A percentile compares a stretch with the other conserved stretches of the same genome.
These are phyloP conservation scores for Indicator maculatus DNA, from an alignment of 2,113 vertebrate species.

Conservation along the genomic window DNA sequence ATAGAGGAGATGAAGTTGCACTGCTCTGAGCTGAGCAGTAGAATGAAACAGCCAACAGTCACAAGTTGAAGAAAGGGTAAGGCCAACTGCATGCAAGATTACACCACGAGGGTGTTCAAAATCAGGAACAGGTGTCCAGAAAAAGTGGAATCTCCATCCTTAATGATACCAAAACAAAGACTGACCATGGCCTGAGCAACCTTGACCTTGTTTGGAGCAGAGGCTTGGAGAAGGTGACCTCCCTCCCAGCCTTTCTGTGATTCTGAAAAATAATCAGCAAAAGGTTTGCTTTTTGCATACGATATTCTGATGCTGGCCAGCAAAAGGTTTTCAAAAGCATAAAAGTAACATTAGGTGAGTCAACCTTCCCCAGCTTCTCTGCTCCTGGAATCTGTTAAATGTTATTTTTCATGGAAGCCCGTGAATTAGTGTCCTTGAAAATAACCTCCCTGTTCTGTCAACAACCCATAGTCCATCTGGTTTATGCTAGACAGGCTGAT, in stretches of 20 bases:
- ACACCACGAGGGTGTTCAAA: background rate
- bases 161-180: background rate
- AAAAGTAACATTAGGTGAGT: background rate
- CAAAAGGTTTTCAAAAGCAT: background rate
- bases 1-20: background rate
- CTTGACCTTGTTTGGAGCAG: background rate
- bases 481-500: background rate
- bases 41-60: background rate
- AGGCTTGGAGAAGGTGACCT: background rate
- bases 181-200: background rate
- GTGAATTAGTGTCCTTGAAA: conserved; percentile 25
- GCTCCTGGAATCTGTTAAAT: background rate
- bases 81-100: background rate
- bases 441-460: conserved; percentile 9
- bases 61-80: background rate
- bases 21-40: background rate
- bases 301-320: background rate
- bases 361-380: background rate
- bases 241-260: background rate
- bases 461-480: background rate
- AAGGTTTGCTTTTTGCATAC: background rate
- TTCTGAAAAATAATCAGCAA: background rate
- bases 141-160: background rate
- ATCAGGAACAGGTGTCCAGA: background rate
- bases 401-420: background rate